Evolutionary conservation across 2,888 invertebrate species (phyloP).

Genomic region (Pogonocherus hispidulus): DNA sequence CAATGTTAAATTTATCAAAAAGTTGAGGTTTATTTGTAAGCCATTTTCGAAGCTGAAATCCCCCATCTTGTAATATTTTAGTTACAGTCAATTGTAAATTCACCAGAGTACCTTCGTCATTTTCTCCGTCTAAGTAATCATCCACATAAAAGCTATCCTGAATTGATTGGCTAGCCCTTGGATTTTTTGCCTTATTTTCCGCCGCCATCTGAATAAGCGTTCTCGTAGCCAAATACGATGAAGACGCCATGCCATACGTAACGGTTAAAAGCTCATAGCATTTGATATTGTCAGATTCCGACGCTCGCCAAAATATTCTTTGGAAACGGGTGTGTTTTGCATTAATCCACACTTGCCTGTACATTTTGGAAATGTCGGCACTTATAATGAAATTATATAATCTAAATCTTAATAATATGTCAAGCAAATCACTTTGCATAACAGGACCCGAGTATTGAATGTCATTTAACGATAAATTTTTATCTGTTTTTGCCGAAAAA

Average conservation of each 20-base stretch:
- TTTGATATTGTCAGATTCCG: slow-evolving; percentile 2
- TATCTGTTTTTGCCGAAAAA: slow-evolving; percentile 43
- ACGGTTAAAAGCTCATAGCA: slow-evolving; percentile 40
- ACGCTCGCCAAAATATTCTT: slow-evolving; percentile 41
- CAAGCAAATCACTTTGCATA: slow-evolving; percentile 43
- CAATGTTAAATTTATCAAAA: slow-evolving; percentile 15
- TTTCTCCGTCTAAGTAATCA: slow-evolving; percentile 26
- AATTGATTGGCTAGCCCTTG: slow-evolving; percentile 24
- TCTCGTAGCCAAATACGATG: slow-evolving; percentile 43
- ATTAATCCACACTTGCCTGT: slow-evolving; percentile 34
- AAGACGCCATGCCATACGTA: slow-evolving; percentile 37
- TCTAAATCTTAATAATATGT: slow-evolving; percentile 45
- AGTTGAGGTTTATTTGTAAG: slow-evolving; percentile 8
- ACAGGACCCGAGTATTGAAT: slow-evolving; percentile 43
- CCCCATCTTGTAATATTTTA: too few species aligned
- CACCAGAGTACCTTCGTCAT: not conserved
- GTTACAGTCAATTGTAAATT: slow-evolving; percentile 12
- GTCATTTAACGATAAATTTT: slow-evolving; percentile 47
- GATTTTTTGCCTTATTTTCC: slow-evolving; percentile 19
- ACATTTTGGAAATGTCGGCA: slow-evolving; percentile 45
- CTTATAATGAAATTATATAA: slow-evolving; percentile 32
- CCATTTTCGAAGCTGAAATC: slow-evolving; percentile 21
- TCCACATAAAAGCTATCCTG: slow-evolving; percentile 31
- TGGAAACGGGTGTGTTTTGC: slow-evolving; percentile 33
- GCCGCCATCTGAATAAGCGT: slow-evolving; percentile 35